phyloP scores from a whole-genome alignment of 2,888 invertebrate species.

The Petrolisthes cinctipes region DNA sequence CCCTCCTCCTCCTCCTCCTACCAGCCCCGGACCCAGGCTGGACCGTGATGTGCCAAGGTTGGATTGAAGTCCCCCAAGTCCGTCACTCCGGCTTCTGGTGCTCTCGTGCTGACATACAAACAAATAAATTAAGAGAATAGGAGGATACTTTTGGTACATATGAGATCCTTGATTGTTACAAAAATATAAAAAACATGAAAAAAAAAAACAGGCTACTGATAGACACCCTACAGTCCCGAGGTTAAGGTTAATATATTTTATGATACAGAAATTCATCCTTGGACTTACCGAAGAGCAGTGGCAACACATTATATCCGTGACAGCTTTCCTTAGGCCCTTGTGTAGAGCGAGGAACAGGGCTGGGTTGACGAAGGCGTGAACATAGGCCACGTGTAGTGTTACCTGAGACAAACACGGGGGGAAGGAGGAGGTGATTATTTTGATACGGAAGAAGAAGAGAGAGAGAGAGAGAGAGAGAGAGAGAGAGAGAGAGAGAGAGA shows the following conservation, averaged over 20 bases:
- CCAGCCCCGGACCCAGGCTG: not conserved
- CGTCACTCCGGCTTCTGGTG: not conserved
- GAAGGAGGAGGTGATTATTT: not conserved
- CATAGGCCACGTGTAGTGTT: slow-evolving; percentile 87
- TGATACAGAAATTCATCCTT: not conserved
- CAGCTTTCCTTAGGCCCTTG: slow-evolving; percentile 80
- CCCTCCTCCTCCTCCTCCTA: not conserved
- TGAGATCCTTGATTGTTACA: not conserved
- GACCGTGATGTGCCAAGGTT: not conserved
- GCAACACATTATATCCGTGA: slow-evolving; percentile 82
- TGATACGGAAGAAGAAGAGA: not conserved
- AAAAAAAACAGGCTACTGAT: not conserved
- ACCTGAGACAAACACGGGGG: slow-evolving; percentile 76
- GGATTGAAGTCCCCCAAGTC: not conserved
- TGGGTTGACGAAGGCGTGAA: slow-evolving; percentile 88
- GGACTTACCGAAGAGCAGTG: slow-evolving; percentile 73
- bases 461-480: not conserved
- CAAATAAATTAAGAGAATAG: no score
- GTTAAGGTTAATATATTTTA: not conserved
- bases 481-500: not conserved
- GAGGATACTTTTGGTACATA: no score
- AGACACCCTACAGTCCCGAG: no score
- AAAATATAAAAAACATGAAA: not conserved
- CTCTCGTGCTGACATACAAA: no score
- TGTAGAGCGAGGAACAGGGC: slow-evolving; percentile 84